phyloP scores from a whole-genome alignment of 1,140 invertebrate species.

The Pogonomyrmex barbatus region DNA sequence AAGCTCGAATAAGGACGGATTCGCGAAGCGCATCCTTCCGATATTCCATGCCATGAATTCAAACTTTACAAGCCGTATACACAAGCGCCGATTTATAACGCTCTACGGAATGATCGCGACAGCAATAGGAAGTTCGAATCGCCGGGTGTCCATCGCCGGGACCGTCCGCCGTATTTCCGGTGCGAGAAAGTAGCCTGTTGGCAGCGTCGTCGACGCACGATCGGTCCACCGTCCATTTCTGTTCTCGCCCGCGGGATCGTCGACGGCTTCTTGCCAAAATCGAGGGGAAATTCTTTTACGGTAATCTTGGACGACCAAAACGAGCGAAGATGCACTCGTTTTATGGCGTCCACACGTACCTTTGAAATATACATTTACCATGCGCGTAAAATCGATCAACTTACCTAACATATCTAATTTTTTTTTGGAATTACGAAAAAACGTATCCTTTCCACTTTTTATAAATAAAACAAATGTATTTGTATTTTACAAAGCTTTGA shows the following conservation, averaged over 20 bases:
- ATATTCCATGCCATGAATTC: constrained; percentile 33
- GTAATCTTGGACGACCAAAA: constrained; percentile 2
- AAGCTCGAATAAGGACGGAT: constrained; percentile 30
- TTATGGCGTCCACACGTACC: constrained; percentile 17
- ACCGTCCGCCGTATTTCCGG: constrained; percentile 57
- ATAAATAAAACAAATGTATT: not conserved
- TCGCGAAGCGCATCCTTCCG: constrained; percentile 58
- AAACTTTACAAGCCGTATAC: constrained; percentile 44
- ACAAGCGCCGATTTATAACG: constrained; percentile 56
- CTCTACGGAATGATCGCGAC: constrained; percentile 49
- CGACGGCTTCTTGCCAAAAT: constrained; percentile 69
- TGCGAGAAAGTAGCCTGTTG: constrained; percentile 63
- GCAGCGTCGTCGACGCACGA: constrained; percentile 60
- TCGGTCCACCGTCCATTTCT: constrained; percentile 62
- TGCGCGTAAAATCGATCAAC: constrained; percentile 18
- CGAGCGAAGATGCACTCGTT: not conserved
- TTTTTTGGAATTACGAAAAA: not conserved
- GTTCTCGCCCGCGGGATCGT: constrained; percentile 41
- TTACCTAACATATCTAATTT: constrained; percentile 15
- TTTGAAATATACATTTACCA: constrained; percentile 12
- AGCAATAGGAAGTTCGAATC: constrained; percentile 67
- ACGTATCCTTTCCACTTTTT: not conserved
- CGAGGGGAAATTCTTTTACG: constrained; percentile 35
- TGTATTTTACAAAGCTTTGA: not conserved
- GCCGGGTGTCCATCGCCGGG: constrained; percentile 62